Conservation (phyloP, 2,113 vertebrate genomes). For the Boulengeromyrus knoepffleri region DNA sequence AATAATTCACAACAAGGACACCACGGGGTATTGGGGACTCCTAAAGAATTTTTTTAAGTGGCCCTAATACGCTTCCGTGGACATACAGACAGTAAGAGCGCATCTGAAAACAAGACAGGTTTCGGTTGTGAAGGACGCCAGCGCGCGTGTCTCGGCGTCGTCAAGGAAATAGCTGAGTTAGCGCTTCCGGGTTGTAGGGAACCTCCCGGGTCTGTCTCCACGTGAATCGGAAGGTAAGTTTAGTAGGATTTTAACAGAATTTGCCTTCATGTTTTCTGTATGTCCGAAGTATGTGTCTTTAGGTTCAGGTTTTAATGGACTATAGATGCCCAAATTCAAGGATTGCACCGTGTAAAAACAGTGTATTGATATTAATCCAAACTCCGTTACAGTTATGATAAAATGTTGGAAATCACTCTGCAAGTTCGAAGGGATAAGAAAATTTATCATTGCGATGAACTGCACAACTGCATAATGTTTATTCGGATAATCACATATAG, state of each 20-base stretch:
- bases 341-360: neutral
- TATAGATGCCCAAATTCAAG: neutral
- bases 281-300: neutral
- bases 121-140: neutral
- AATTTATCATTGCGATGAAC: neutral
- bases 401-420: neutral
- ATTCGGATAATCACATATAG: neutral
- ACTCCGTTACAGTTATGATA: neutral
- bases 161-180: neutral
- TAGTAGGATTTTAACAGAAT: neutral
- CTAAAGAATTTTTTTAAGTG: neutral
- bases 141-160: neutral
- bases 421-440: neutral
- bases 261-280: neutral
- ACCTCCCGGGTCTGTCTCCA: neutral
- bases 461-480: neutral
- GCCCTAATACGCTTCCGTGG: neutral
- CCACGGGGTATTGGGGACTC: no score
- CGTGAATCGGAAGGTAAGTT: slow-evolving; percentile 1
- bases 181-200: neutral
- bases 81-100: neutral
- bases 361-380: neutral
- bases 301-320: neutral
- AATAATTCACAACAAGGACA: neutral
- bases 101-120: neutral